Evolutionary conservation across 2,888 invertebrate species (phyloP).

Genomic region (Fragum whitleyi): DNA sequence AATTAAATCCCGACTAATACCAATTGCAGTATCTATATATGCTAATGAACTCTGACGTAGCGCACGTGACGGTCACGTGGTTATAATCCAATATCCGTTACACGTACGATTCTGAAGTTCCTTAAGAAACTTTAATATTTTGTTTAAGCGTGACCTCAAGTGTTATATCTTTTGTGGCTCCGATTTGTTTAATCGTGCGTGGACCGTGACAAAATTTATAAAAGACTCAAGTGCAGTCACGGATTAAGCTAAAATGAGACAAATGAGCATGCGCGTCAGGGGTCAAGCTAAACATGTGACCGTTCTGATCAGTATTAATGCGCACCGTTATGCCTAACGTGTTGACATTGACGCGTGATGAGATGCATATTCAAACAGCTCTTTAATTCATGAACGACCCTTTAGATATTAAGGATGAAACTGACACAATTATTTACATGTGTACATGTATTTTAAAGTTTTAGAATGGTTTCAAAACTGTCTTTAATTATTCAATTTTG

Average conservation of each 20-base stretch:
- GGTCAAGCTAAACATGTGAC: conserved; percentile 33
- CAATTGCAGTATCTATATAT: conserved; percentile 18
- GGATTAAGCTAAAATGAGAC: conserved; percentile 44
- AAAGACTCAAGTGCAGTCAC: conserved; percentile 33
- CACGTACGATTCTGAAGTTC: conserved; percentile 39
- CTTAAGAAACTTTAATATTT: conserved; percentile 57
- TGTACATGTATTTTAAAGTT: no score
- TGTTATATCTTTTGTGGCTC: conserved; percentile 65
- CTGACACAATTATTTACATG: no score
- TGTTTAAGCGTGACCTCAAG: conserved; percentile 58
- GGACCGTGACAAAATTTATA: conserved; percentile 41
- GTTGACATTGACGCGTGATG: conserved; percentile 5
- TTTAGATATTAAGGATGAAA: no score
- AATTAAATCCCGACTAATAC: not conserved
- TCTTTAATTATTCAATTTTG: no score
- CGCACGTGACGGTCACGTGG: conserved; percentile 60
- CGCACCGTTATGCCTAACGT: conserved; percentile 14
- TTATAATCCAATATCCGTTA: conserved; percentile 64
- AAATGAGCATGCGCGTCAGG: conserved; percentile 48
- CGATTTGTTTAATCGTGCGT: conserved; percentile 58
- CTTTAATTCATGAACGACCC: not conserved
- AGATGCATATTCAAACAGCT: conserved; percentile 17
- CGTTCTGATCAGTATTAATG: conserved; percentile 12
- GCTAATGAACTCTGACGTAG: conserved; percentile 24
- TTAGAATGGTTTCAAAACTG: no score